phyloP scores from a whole-genome alignment of 2,113 vertebrate genomes.

The Saimiri boliviensis region DNA sequence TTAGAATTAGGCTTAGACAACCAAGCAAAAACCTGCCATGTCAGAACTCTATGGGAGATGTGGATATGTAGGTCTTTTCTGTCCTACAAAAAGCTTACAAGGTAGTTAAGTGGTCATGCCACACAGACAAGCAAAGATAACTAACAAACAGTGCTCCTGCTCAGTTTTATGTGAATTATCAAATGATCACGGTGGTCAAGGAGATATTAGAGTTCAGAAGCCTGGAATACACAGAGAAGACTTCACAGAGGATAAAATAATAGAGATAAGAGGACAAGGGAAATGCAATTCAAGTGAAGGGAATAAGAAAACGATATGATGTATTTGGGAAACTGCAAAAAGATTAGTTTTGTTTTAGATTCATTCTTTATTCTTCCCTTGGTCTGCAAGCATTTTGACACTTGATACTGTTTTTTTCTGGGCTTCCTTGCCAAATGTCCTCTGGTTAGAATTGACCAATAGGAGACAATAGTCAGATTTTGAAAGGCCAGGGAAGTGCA shows the following conservation, averaged over 20 bases:
- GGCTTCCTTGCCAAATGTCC: not conserved
- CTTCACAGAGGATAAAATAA: not conserved
- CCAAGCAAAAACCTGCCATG: not conserved
- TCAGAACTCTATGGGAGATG: not conserved
- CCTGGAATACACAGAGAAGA: not conserved
- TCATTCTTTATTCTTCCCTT: not conserved
- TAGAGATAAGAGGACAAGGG: not conserved
- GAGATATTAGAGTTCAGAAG: not conserved
- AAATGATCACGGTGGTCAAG: not conserved
- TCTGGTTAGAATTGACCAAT: not conserved
- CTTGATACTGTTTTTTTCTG: not conserved
- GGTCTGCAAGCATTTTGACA: not conserved
- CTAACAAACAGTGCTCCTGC: not conserved
- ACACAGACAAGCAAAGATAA: not conserved
- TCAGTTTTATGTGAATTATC: not conserved
- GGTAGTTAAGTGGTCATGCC: not conserved
- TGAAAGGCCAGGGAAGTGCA: not conserved
- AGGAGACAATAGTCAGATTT: not conserved
- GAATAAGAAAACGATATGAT: not conserved
- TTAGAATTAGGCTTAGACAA: not conserved
- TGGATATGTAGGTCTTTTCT: not conserved
- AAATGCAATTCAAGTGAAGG: not conserved
- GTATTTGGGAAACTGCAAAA: not conserved
- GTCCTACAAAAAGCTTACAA: not conserved
- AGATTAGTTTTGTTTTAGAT: slow-evolving; percentile 1